phyloP scores from a whole-genome alignment of 2,113 vertebrate genomes.

The Pluvialis apricaria region DNA sequence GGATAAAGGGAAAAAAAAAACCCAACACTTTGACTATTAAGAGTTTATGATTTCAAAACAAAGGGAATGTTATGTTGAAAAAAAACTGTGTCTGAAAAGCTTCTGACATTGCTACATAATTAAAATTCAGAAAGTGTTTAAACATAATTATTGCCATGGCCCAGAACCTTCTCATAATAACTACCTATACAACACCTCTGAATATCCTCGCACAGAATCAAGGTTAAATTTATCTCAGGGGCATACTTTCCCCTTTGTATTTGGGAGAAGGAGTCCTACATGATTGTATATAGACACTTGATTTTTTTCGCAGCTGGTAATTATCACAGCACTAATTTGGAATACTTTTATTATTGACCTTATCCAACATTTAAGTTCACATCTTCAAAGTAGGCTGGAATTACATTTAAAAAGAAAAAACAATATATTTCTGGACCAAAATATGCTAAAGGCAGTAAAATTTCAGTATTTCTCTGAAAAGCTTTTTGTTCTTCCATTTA shows the following conservation, averaged over 20 bases:
- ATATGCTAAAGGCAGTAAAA: neutral
- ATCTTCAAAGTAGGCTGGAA: neutral
- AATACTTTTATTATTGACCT: neutral
- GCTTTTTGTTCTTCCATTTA: neutral
- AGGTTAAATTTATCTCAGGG: neutral
- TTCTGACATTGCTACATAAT: neutral
- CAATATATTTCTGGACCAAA: neutral
- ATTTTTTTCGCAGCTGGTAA: neutral
- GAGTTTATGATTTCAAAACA: constrained; percentile 4
- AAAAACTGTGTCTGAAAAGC: neutral
- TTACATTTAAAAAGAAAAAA: neutral
- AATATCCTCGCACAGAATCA: neutral
- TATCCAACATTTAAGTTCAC: neutral
- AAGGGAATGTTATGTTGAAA: neutral
- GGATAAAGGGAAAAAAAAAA: neutral
- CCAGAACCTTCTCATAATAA: neutral
- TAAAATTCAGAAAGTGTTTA: neutral
- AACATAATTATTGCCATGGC: neutral
- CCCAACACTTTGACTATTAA: neutral
- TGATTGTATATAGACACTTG: neutral
- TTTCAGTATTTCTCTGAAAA: neutral
- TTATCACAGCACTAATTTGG: neutral
- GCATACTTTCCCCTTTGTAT: neutral
- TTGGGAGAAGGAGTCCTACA: neutral
- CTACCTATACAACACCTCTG: neutral